These are phyloP conservation scores for Pteronura brasiliensis DNA, from an alignment of 2,113 vertebrate genomes.

Conservation along the genomic window DNA sequence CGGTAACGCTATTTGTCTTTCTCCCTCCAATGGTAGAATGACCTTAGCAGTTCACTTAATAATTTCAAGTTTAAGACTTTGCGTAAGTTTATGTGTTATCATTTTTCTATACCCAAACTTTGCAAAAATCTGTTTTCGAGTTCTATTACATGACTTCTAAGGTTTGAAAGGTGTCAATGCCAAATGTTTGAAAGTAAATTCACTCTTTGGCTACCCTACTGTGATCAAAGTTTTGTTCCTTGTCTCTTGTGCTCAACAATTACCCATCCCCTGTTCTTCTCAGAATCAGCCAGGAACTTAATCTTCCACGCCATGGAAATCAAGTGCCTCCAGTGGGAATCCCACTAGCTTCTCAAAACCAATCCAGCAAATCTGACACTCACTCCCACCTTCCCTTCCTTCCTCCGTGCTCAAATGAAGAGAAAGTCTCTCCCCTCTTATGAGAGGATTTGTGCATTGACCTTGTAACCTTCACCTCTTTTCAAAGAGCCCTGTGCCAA, in stretches of 20 bases:
- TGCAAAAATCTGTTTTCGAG: neutral
- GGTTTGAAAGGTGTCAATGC: neutral
- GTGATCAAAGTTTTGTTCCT: neutral
- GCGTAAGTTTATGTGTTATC: neutral
- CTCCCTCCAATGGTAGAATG: neutral
- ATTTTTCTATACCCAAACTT: neutral
- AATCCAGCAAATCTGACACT: rapidly evolving
- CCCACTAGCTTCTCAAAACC: neutral
- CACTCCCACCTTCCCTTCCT: neutral
- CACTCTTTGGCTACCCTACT: no score
- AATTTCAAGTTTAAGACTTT: neutral
- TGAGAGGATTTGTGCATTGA: neutral
- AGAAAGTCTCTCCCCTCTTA: neutral
- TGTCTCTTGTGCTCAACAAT: neutral
- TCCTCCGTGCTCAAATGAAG: neutral
- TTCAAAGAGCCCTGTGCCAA: no score
- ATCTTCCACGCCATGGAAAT: neutral
- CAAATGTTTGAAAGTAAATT: neutral
- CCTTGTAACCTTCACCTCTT: neutral
- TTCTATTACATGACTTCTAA: neutral
- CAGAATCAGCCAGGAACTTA: neutral
- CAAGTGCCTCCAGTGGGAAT: neutral
- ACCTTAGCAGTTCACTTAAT: neutral
- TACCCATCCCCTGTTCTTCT: neutral
- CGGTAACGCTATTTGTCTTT: neutral